Evolutionary conservation across 2,888 invertebrate genomes (phyloP).

Genomic region (Leucophora obtusa): DNA sequence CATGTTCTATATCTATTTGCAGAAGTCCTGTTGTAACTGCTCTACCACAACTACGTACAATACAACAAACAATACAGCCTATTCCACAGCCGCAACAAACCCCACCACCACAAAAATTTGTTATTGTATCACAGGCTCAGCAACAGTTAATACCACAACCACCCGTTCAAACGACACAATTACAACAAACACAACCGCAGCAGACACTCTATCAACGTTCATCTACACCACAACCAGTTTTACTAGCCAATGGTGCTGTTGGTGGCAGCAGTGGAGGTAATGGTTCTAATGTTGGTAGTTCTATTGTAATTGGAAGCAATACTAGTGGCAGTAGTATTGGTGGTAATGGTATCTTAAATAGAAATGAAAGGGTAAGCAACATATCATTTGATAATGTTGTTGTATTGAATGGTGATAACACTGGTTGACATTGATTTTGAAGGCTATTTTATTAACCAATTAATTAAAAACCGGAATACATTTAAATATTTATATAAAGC

Average conservation of each 20-base stretch:
- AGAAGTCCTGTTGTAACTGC: conserved; percentile 75
- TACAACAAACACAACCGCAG: conserved; percentile 55
- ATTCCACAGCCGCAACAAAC: conserved; percentile 60
- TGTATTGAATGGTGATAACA: background rate
- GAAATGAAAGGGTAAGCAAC: conserved; percentile 64
- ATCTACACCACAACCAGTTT: conserved; percentile 69
- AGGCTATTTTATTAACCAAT: too few relatives aligned
- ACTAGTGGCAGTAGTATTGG: conserved; percentile 27
- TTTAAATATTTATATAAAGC: too few relatives aligned
- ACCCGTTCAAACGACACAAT: conserved; percentile 66
- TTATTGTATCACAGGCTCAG: conserved; percentile 73
- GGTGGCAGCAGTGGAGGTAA: conserved; percentile 43
- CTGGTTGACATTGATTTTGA: background rate
- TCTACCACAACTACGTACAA: conserved; percentile 72
- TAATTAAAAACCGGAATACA: too few relatives aligned
- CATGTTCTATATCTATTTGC: conserved; percentile 20
- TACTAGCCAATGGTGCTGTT: conserved; percentile 58
- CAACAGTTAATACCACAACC: conserved; percentile 64
- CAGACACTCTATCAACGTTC: conserved; percentile 68
- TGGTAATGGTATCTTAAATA: conserved; percentile 60
- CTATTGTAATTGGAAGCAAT: conserved; percentile 55
- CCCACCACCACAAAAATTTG: conserved; percentile 72
- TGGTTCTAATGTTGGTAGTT: conserved; percentile 54
- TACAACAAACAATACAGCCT: conserved; percentile 69
- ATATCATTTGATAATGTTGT: background rate